Evolutionary conservation across 2,797 vertebrate genomes (phyloP).

Genomic region (Clamator glandarius): DNA sequence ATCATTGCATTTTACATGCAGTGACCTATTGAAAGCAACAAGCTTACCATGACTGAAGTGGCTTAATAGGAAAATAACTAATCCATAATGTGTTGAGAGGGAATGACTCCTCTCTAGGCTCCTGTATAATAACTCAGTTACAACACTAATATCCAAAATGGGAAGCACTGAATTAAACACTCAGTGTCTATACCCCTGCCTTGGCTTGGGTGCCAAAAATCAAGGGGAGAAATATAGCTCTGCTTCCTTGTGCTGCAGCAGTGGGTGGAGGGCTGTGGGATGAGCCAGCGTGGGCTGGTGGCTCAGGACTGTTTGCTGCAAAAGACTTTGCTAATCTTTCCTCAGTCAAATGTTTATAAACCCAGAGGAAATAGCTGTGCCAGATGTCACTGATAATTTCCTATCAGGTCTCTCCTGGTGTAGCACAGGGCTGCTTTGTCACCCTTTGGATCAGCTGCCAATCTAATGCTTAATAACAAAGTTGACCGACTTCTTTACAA

Average conservation of each 20-base stretch:
- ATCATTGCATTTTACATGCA: slow-evolving; percentile 39
- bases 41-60: slow-evolving; percentile 55
- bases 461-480: neutral
- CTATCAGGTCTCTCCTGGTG: neutral
- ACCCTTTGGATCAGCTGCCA: neutral
- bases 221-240: slow-evolving; percentile 8
- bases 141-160: slow-evolving; percentile 29
- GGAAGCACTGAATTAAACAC: slow-evolving; percentile 57
- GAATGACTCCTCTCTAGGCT: slow-evolving; percentile 55
- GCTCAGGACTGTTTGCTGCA: neutral
- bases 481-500: neutral
- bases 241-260: neutral
- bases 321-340: neutral
- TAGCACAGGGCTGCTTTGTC: neutral
- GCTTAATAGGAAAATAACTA: slow-evolving; percentile 70
- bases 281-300: neutral
- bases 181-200: neutral
- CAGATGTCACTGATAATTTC: slow-evolving; percentile 26
- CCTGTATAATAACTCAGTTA: slow-evolving; percentile 48
- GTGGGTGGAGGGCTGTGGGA: neutral
- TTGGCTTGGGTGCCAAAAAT: neutral
- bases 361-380: neutral
- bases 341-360: neutral
- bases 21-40: slow-evolving; percentile 46
- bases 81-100: slow-evolving; percentile 61